Evolutionary conservation across 2,113 vertebrate genomes (phyloP), one percentile per base, ranked within the genome.

Genomic region (Aegotheles bennettii): DNA sequence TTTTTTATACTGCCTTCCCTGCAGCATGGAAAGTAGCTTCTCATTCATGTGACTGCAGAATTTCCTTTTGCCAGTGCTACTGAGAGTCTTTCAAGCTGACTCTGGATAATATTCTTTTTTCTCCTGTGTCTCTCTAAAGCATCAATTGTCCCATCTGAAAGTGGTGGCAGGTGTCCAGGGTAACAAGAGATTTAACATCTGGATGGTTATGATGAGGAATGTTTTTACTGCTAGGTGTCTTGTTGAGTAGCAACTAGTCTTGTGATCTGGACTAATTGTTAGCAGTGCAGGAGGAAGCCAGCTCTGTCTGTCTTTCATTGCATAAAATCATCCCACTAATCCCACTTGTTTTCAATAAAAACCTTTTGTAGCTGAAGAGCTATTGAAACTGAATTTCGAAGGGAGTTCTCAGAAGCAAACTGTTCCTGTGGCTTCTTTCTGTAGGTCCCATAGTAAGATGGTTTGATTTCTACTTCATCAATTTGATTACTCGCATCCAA

Each of bases 331-430:
- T 76, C 50, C 73, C 50, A 71, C 65, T 95, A 68, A 93, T 94
- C 81, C 84, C 48, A 33, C 76, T 95, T 90, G 74, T 87, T 93
- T 94, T 91, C n/a, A n/a, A 29, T 90, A 51, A 68, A 79, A 53
- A 87, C 43, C 85, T 79, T 89, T 87, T 93, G 91, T 88, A 82
- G 92, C 78, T 90, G 74, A 91, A 85, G 53, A 94, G 61, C 82
- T 85, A 79, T 73, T 93, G 95, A 91, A 95, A 79, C 57, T 40
- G n/a, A 83, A 92, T 65, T 85, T 85, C 90, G 86, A 95, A 83
- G 68, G 63, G 92, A 90, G 29, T 93, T 93, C 61, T 85, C 74
- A 71, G 74, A 79, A 93, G 82, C 57, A 89, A 94, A 79, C 57
- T 47, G 51, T 85, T 87, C 65, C 81, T 85, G 56, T 63, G 78